Percentiles rank a stretch among this genome's conserved stretches.
Conservation (phyloP, 2,797 vertebrate species). For the Siniperca obscura region DNA sequence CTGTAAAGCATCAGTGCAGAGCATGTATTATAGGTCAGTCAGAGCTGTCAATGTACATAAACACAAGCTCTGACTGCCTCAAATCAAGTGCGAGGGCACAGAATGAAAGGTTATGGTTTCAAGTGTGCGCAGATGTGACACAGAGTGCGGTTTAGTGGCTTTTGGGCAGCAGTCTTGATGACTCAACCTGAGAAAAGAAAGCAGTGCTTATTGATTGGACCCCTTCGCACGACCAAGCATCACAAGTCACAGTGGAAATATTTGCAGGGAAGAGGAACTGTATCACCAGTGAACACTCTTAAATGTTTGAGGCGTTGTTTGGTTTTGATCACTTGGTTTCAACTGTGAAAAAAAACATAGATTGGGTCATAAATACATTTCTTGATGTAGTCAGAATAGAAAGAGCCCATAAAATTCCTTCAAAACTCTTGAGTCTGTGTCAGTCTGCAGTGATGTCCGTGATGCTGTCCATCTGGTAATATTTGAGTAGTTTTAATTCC, state of each 20-base stretch:
- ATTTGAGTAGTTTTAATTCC: not conserved
- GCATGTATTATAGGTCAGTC: slow-evolving; percentile 27
- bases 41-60: slow-evolving; percentile 34
- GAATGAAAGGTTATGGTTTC: slow-evolving; percentile 79
- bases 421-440: not conserved
- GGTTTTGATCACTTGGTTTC: slow-evolving; percentile 8
- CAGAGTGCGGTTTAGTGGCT: slow-evolving; percentile 82
- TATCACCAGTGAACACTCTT: not conserved
- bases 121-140: slow-evolving; percentile 73
- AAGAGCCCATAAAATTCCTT: not conserved
- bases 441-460: not conserved
- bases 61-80: slow-evolving; percentile 22
- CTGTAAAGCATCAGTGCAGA: not conserved
- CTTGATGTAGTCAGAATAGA: not conserved
- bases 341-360: not conserved
- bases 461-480: not conserved
- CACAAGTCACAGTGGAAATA: slow-evolving; percentile 78
- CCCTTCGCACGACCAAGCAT: slow-evolving; percentile 34
- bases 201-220: slow-evolving; percentile 59
- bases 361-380: not conserved
- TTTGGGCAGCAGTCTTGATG: slow-evolving; percentile 70
- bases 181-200: slow-evolving; percentile 83
- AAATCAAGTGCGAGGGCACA: slow-evolving; percentile 45
- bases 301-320: slow-evolving; percentile 9
- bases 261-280: slow-evolving; percentile 52